Evolutionary conservation across 2,113 vertebrate species (phyloP), one percentile per base, ranked within the genome.

Genomic region (Vicugna pacos): DNA sequence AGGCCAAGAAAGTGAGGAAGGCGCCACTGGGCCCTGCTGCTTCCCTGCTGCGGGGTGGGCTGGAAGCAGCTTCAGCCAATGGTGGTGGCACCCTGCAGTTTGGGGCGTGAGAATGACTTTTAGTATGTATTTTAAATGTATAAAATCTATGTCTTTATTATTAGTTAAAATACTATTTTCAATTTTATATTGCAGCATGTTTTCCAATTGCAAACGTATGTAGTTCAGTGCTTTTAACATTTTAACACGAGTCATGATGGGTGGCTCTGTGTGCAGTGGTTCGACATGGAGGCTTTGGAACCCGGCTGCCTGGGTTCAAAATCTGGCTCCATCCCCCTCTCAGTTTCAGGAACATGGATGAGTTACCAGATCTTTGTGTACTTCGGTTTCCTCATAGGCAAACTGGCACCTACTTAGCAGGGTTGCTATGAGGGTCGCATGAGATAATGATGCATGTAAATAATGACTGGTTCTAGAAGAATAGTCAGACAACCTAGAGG

Each of bases 131-230:
- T 48, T 72, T 86, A 48, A 24, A n/a, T 50, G 19, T 35, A 2
- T 35, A 52, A 67, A 52, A 28, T 65, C 28, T 9, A 76, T 32
- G 12, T 65, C 14, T n/a, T 28, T 62, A 76, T n/a, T 52, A 48
- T 38, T 60, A 86, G 73, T 80, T 65, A 86, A 64, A 46, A 56
- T 38, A 13, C 50, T 73, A 80, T 72, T 90, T 94, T 90, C 28
- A 5, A 30, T 50, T 73, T 95, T 70, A 83, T 28, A 6, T 54
- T 75, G 46, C 0, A n/a, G 7, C 12, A 24, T 91, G 19, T 56
- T 90, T 91, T 90, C 16, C 50, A 73, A 58, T 65, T 81, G 10
- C 19, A 60, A 22, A 79, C 58, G 35, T n/a, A 79, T 16, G n/a
- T 20, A 52, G 52, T 64, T 52, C 20, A 52, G 48, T 46, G 54